Conservation (phyloP, 2,797 vertebrate genomes). For the Pseudotriccus pelzelni region DNA sequence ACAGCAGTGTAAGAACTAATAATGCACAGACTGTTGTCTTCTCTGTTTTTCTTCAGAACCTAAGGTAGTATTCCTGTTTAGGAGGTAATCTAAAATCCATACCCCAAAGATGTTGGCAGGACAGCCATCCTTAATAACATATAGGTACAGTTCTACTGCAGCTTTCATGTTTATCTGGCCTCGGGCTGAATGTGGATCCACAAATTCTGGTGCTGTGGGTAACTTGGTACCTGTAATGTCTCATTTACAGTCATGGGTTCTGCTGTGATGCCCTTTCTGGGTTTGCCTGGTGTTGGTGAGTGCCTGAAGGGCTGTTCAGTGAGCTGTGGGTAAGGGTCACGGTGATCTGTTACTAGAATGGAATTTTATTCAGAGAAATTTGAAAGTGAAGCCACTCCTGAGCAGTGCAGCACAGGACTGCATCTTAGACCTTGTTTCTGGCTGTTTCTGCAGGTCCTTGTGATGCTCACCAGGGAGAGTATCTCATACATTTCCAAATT, state of each 20-base stretch:
- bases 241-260: not conserved
- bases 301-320: not conserved
- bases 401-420: not conserved
- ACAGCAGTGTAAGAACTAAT: not conserved
- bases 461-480: not conserved
- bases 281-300: not conserved
- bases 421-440: not conserved
- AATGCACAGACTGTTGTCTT: not conserved
- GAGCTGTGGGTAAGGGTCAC: not conserved
- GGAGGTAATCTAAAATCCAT: not conserved
- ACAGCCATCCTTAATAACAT: not conserved
- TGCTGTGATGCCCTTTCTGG: not conserved
- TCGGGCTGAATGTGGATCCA: not conserved
- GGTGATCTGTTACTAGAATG: not conserved
- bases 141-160: not conserved
- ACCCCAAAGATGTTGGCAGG: not conserved
- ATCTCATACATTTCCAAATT: not conserved
- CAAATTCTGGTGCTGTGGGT: not conserved
- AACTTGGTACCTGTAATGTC: not conserved
- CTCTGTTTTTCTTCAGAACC: not conserved
- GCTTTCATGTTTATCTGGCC: not conserved
- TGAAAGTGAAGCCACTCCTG: not conserved
- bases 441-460: not conserved
- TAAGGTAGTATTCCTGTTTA: not conserved
- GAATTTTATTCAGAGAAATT: not conserved